Conservation (phyloP, 2,113 vertebrate genomes). For the Castor canadensis region DNA sequence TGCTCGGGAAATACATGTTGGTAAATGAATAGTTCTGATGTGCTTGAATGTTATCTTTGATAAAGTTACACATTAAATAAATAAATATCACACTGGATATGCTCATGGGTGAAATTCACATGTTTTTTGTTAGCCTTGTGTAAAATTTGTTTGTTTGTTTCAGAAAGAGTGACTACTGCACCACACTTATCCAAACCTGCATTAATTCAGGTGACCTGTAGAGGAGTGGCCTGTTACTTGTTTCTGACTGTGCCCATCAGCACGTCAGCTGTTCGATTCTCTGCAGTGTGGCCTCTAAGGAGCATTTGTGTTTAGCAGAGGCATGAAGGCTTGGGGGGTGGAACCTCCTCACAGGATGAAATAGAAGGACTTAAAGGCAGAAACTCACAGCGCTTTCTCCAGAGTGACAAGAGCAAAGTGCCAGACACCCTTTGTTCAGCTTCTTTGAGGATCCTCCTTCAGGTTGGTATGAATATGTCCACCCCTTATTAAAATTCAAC, state of each 20-base stretch:
- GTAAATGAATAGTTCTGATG: background rate
- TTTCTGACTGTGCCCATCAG: background rate
- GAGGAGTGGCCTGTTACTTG: background rate
- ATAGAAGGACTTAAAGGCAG: background rate
- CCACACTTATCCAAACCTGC: background rate
- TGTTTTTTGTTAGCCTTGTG: background rate
- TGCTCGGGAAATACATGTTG: background rate
- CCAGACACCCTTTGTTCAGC: background rate
- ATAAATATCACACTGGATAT: background rate
- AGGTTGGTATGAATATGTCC: background rate
- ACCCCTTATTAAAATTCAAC: background rate
- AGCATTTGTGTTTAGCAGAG: constrained; percentile 11
- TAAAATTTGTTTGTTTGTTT: background rate
- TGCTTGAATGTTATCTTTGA: background rate
- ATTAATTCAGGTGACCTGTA: background rate
- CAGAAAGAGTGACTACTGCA: background rate
- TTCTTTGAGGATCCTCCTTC: background rate
- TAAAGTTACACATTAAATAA: background rate
- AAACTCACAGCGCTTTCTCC: background rate
- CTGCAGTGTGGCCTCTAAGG: background rate
- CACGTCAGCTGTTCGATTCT: background rate
- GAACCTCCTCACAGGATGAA: background rate
- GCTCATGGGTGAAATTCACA: background rate
- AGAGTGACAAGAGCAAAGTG: background rate
- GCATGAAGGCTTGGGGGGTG: background rate